Evolutionary conservation across 2,113 vertebrate species (phyloP).

Genomic region (Motacilla tschutschensis): DNA sequence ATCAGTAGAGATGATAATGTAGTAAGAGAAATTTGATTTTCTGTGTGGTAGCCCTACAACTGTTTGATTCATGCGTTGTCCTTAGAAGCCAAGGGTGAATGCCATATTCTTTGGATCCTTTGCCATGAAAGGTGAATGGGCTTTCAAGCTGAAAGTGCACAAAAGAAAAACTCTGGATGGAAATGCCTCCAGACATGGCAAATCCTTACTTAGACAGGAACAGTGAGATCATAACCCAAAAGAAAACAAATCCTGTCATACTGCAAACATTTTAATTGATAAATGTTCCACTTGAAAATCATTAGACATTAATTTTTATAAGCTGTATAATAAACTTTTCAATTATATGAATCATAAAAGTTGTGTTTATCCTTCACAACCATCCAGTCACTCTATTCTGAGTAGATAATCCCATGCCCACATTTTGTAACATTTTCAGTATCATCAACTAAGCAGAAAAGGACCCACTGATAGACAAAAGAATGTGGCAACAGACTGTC

Average conservation of each 20-base stretch:
- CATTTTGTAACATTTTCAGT: not conserved
- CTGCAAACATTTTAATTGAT: not conserved
- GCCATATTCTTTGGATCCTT: not conserved
- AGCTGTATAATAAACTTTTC: not conserved
- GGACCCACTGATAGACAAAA: not conserved
- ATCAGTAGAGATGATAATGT: not conserved
- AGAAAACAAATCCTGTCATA: not conserved
- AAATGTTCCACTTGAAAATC: not conserved
- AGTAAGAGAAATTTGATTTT: not conserved
- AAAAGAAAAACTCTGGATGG: not conserved
- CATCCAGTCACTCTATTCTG: not conserved
- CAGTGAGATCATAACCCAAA: not conserved
- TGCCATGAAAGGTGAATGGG: not conserved
- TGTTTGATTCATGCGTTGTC: not conserved
- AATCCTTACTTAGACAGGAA: not conserved
- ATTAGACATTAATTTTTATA: not conserved
- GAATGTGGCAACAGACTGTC: not conserved
- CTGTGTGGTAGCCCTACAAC: rapidly evolving
- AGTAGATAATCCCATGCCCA: not conserved
- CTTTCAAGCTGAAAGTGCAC: not conserved
- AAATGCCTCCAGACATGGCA: not conserved
- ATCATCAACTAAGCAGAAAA: not conserved
- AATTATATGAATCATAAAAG: not conserved
- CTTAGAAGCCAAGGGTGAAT: not conserved
- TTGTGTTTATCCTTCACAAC: rapidly evolving